Conservation (phyloP, 2,797 vertebrate species). For the Avahi laniger region DNA sequence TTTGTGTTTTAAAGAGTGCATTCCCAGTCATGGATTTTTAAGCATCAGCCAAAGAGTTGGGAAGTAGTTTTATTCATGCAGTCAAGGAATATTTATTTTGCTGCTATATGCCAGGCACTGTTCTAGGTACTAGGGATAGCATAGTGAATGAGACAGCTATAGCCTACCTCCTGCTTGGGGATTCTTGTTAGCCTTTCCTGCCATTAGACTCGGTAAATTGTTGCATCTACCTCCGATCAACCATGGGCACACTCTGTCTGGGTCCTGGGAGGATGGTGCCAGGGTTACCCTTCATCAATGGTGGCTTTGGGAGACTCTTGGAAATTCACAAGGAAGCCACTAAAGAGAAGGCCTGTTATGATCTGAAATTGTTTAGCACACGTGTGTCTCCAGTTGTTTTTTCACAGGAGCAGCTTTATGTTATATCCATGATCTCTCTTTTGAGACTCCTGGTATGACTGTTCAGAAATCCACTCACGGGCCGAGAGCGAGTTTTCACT, state of each 20-base stretch:
- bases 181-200: background rate
- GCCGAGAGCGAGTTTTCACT: background rate
- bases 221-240: background rate
- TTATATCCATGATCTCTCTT: background rate
- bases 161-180: background rate
- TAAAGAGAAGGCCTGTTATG: background rate
- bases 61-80: background rate
- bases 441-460: background rate
- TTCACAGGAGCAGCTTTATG: background rate
- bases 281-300: background rate
- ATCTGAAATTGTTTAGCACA: background rate
- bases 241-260: background rate
- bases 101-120: background rate
- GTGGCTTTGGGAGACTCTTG: background rate
- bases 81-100: background rate
- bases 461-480: background rate
- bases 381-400: background rate
- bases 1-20: background rate
- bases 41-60: background rate
- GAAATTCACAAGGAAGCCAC: background rate
- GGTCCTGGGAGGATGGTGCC: background rate
- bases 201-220: background rate
- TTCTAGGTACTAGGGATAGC: background rate
- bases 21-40: background rate
- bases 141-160: background rate